These are phyloP conservation scores for Sebastes taczanowskii DNA, from an alignment of 2,797 vertebrate species.

Conservation along the genomic window DNA sequence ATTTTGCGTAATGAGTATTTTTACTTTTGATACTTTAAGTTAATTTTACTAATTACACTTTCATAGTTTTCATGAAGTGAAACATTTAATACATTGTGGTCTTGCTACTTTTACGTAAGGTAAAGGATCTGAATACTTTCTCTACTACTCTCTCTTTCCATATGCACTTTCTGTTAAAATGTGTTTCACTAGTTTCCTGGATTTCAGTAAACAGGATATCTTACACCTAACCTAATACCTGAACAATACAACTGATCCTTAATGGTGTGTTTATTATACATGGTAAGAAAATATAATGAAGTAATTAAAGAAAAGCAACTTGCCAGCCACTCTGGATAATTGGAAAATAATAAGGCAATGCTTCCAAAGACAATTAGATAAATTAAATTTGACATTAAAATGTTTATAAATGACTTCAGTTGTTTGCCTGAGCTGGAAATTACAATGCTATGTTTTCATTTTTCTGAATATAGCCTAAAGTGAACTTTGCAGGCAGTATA, in stretches of 20 bases:
- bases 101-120: not conserved
- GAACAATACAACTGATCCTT: constrained; percentile 38
- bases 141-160: not conserved
- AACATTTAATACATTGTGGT: not conserved
- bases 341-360: constrained; percentile 61
- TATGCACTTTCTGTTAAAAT: not conserved
- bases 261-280: constrained; percentile 48
- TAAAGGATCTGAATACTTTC: not conserved
- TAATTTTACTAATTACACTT: not conserved
- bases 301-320: constrained; percentile 65
- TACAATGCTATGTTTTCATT: constrained; percentile 3
- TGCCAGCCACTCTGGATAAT: constrained; percentile 46
- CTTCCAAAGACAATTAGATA: constrained; percentile 49
- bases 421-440: constrained; percentile 38
- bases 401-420: constrained; percentile 32
- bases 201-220: constrained; percentile 22
- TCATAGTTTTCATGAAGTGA: not conserved
- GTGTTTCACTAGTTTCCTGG: not conserved
- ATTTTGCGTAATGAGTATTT: not conserved
- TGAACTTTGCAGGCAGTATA: constrained; percentile 1
- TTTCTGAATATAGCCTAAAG: not conserved
- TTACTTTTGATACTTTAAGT: not conserved
- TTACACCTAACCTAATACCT: constrained; percentile 41
- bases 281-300: constrained; percentile 50
- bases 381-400: constrained; percentile 46